Conservation (phyloP, 2,888 invertebrate species). For the Mamestra brassicae region DNA sequence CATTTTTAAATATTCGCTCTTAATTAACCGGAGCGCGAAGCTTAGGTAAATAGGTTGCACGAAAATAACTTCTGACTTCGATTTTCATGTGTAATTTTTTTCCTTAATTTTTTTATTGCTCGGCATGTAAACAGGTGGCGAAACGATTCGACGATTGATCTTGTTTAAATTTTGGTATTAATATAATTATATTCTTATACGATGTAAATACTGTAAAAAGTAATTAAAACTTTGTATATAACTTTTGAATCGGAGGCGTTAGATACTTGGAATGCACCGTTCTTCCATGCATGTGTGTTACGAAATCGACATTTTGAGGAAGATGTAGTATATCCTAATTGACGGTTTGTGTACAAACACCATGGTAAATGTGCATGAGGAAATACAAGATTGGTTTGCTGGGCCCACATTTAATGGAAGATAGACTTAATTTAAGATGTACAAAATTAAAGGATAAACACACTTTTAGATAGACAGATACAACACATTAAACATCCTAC, state of each 20-base stretch:
- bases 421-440: too few species aligned
- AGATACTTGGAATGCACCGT: neutral
- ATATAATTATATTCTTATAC: slow-evolving; percentile 21
- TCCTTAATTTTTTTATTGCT: slow-evolving; percentile 49
- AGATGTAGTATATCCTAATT: neutral
- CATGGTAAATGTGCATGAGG: too few species aligned
- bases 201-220: slow-evolving; percentile 28
- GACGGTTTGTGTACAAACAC: too few species aligned
- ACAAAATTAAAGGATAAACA: too few species aligned
- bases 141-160: slow-evolving; percentile 53
- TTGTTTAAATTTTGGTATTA: slow-evolving; percentile 45
- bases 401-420: too few species aligned
- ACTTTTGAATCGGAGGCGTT: neutral
- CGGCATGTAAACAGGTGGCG: slow-evolving; percentile 43
- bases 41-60: slow-evolving; percentile 75
- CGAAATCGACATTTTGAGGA: neutral
- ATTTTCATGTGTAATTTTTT: slow-evolving; percentile 48
- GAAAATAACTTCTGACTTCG: slow-evolving; percentile 70
- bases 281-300: neutral
- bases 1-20: slow-evolving; percentile 74
- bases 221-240: slow-evolving; percentile 25
- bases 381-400: too few species aligned
- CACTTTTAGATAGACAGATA: too few species aligned
- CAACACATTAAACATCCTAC: too few species aligned
- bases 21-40: slow-evolving; percentile 71